Conservation (phyloP, 2,797 vertebrate species). For the Neostethus bicornis region DNA sequence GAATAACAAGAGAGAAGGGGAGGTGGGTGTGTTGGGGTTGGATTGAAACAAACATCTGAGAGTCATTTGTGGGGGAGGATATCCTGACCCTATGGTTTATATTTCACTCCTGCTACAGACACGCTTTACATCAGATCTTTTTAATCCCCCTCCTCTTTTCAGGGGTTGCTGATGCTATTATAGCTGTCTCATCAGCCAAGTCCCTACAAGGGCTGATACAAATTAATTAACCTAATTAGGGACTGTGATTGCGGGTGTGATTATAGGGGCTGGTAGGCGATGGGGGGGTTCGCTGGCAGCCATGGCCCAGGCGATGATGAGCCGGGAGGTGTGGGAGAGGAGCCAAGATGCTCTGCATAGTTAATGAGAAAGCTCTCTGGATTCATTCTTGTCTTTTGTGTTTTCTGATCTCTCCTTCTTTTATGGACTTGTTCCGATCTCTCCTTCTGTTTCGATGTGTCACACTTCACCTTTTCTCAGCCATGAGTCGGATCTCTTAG, state of each 20-base stretch:
- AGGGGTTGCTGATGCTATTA: slow-evolving; percentile 86
- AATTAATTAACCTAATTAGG: slow-evolving; percentile 99
- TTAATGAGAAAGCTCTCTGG: slow-evolving; percentile 83
- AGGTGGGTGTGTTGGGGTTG: slow-evolving; percentile 38
- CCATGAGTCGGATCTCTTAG: too few species aligned
- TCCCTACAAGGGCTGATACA: slow-evolving; percentile 99
- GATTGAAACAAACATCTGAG: slow-evolving; percentile 31
- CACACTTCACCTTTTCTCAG: slow-evolving; percentile 9
- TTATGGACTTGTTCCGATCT: slow-evolving; percentile 37
- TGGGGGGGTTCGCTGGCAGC: slow-evolving; percentile 90
- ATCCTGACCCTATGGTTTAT: slow-evolving; percentile 70
- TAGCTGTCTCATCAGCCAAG: slow-evolving; percentile 97
- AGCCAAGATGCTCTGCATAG: slow-evolving; percentile 94
- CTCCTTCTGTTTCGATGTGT: slow-evolving; percentile 35
- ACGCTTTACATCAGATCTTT: slow-evolving; percentile 51
- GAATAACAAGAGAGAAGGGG: slow-evolving; percentile 59
- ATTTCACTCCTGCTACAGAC: slow-evolving; percentile 61
- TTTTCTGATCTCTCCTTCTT: slow-evolving; percentile 35
- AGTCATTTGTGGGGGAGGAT: slow-evolving; percentile 54
- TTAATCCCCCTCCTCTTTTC: not conserved
- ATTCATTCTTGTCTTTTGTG: slow-evolving; percentile 40
- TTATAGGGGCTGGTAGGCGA: slow-evolving; percentile 82
- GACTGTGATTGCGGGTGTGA: slow-evolving; percentile 99
- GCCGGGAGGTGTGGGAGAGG: slow-evolving; percentile 92
- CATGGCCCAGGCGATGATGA: slow-evolving; percentile 93